A percentile compares a stretch with the other conserved stretches of the same genome.
These are phyloP conservation scores for Xestia xanthographa DNA, from an alignment of 2,888 invertebrate genomes.

Conservation along the genomic window DNA sequence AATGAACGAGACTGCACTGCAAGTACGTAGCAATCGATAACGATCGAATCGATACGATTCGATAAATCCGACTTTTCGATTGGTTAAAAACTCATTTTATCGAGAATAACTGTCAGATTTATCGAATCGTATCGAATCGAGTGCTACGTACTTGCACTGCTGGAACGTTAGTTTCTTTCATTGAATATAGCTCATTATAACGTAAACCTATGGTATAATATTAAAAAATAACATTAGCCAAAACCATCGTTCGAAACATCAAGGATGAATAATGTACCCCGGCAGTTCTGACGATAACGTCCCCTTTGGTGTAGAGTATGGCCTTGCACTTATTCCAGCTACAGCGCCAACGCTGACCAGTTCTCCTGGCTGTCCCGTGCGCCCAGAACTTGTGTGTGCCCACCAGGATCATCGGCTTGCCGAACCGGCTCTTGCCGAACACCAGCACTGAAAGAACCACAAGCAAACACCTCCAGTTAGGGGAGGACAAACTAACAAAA, in stretches of 20 bases:
- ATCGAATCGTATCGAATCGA: no score
- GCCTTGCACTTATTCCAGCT: constrained; percentile 71
- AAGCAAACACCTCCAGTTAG: constrained; percentile 50
- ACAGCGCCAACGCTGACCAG: constrained; percentile 70
- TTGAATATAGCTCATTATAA: background rate
- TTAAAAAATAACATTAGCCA: background rate
- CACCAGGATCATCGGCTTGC: constrained; percentile 71
- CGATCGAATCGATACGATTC: no score
- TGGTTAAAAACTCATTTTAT: no score
- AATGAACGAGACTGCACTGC: background rate
- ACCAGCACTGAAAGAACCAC: constrained; percentile 69
- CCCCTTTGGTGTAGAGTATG: constrained; percentile 69
- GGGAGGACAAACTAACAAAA: constrained; percentile 31
- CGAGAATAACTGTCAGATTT: no score
- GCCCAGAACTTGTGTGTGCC: constrained; percentile 71
- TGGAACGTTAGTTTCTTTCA: background rate
- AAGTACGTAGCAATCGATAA: no score
- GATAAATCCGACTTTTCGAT: no score
- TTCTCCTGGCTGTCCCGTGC: background rate
- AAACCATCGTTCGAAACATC: background rate
- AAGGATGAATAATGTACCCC: constrained; percentile 74
- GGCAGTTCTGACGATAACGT: constrained; percentile 72
- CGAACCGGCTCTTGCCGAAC: constrained; percentile 68
- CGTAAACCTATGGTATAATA: no score
- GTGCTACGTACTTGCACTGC: no score